These are phyloP conservation scores for Stictocephala bisonia DNA, from an alignment of 2,888 invertebrate genomes.

Conservation along the genomic window DNA sequence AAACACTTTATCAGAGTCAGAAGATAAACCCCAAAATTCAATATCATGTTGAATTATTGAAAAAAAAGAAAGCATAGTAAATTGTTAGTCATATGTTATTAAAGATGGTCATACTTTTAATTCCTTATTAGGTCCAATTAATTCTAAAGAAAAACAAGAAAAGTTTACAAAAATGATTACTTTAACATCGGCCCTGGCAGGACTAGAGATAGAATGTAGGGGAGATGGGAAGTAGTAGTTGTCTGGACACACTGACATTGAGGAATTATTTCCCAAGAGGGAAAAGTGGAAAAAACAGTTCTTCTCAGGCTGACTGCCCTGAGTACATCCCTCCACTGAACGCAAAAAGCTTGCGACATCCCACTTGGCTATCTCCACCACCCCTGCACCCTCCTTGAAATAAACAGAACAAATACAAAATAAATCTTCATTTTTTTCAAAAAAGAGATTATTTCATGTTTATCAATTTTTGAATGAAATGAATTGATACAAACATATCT, in stretches of 20 bases:
- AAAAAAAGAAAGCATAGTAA: too few relatives aligned
- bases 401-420: too few relatives aligned
- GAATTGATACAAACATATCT: too few relatives aligned
- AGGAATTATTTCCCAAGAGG: neutral
- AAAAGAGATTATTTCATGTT: too few relatives aligned
- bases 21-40: too few relatives aligned
- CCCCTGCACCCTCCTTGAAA: slow-evolving; percentile 11
- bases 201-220: slow-evolving; percentile 65
- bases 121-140: neutral
- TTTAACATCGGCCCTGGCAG: slow-evolving; percentile 51
- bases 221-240: slow-evolving; percentile 76
- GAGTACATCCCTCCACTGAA: neutral
- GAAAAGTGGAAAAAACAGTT: slow-evolving; percentile 47
- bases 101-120: too few relatives aligned
- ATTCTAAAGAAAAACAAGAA: neutral
- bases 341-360: neutral
- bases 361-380: slow-evolving; percentile 16
- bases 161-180: slow-evolving; percentile 46
- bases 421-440: too few relatives aligned
- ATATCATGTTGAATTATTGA: too few relatives aligned
- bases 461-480: too few relatives aligned
- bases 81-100: too few relatives aligned
- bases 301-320: slow-evolving; percentile 13
- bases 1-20: too few relatives aligned
- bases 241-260: slow-evolving; percentile 64